A percentile compares a stretch with the other conserved stretches of the same genome.
Evolutionary conservation across 2,888 invertebrate species (phyloP).

Genomic region (Mantis religiosa): DNA sequence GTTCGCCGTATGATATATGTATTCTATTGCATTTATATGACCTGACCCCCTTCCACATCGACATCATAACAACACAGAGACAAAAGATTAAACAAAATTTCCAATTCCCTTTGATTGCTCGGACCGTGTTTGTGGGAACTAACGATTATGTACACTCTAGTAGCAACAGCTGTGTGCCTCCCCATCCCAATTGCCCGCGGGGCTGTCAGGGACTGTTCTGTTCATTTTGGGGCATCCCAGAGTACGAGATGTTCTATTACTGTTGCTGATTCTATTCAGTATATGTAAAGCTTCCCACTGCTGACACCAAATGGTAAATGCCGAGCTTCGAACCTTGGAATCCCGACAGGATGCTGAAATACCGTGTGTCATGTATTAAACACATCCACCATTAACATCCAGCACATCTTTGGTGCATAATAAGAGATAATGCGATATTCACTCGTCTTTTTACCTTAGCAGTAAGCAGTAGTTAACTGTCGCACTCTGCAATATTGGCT

Average conservation of each 20-base stretch:
- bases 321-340: neutral
- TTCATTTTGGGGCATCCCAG: neutral
- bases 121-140: neutral
- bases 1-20: neutral
- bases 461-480: too few relatives aligned
- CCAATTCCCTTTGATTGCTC: neutral
- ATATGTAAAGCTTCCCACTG: neutral
- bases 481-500: too few relatives aligned
- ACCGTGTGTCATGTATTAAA: too few relatives aligned
- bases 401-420: too few relatives aligned
- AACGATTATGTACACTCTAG: neutral
- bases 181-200: neutral
- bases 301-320: neutral
- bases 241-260: neutral
- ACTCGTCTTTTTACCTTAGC: too few relatives aligned
- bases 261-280: neutral
- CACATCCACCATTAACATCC: too few relatives aligned
- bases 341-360: too few relatives aligned
- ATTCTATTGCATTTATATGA: neutral
- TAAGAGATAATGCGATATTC: too few relatives aligned
- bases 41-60: neutral
- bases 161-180: neutral
- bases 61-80: neutral
- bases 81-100: conserved; percentile 12
- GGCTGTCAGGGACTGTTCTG: neutral